phyloP scores from a whole-genome alignment of 2,888 invertebrate species.

The Tillus elongatus region DNA sequence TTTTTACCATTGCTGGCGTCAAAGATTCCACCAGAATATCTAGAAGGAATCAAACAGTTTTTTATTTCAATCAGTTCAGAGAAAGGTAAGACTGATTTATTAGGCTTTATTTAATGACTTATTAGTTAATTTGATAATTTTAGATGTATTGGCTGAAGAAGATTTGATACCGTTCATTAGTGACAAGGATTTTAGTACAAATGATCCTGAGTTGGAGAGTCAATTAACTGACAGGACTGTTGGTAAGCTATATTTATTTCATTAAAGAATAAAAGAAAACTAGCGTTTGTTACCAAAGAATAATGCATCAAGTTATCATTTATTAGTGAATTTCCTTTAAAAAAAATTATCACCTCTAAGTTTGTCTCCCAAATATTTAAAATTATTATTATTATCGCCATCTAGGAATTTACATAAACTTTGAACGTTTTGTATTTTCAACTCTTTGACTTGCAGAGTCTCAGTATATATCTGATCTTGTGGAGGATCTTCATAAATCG shows the following conservation, averaged over 20 bases:
- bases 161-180: conserved; percentile 39
- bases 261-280: too few relatives aligned
- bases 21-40: conserved; percentile 28
- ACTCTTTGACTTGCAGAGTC: too few relatives aligned
- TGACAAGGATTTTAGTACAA: conserved; percentile 29
- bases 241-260: conserved; percentile 30
- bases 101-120: neutral
- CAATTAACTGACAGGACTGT: conserved; percentile 35
- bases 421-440: too few relatives aligned
- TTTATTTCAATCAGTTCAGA: conserved; percentile 24
- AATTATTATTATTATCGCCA: too few relatives aligned
- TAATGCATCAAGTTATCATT: too few relatives aligned
- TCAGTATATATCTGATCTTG: too few relatives aligned
- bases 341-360: too few relatives aligned
- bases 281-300: too few relatives aligned
- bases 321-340: too few relatives aligned
- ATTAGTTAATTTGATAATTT: conserved; percentile 18
- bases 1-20: conserved; percentile 28
- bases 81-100: conserved; percentile 22
- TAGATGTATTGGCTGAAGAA: conserved; percentile 35
- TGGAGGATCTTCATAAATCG: too few relatives aligned
- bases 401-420: too few relatives aligned
- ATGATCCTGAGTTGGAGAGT: conserved; percentile 34
- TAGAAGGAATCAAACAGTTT: conserved; percentile 20
- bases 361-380: too few relatives aligned